Evolutionary conservation across 2,797 vertebrate genomes (phyloP), one percentile per base, ranked within the genome.

Genomic region (Oceanodroma leucorhoa): DNA sequence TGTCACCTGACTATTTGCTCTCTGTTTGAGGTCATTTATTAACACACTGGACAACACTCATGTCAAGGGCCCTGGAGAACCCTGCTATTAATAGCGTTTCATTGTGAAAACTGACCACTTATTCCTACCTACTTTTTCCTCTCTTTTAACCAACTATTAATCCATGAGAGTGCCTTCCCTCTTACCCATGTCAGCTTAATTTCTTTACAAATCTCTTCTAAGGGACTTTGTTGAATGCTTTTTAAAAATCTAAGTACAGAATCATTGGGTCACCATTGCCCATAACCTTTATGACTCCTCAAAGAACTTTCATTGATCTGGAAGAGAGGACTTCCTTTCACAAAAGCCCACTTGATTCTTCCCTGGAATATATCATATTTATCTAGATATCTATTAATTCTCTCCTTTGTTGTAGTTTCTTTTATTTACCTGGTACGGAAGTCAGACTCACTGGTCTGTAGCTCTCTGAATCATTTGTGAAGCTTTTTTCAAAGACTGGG

Each of bases 121-220:
- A 75, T 81, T 86, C 46, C 76, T 58, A 67, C 27, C 38, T 60
- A 65, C 26, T 46, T 94, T 91, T 86, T 20, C 54, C 54, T 88
- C 1, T 5, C n/a, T 91, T 90, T 88, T 71, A 82, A 88, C 30
- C n/a, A 89, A 75, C 72, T 90, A 90, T 69, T 91, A 91, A 84
- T 81, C 69, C 40, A 58, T 40, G 32, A 67, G 9, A 78, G 18
- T 5, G 1, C 22, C 27, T 83, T 91, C 45, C 26, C 69, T 83
- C 30, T 78, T 75, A 58, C 6, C 32, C 46, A 48, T 27, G 50
- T 48, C 38, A 81, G 17, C 26, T 81, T 91, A 78, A 90, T 94
- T 91, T 94, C 91, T 88, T 86, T 64, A 90, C 69, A 93, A 88
- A 71, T 73, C 22, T 79, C 54, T 93, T 88, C 83, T 86, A 71